Base-by-base conservation (phyloP, 2,113 vertebrate genomes). In the Neodon shergylaensis region DNA sequence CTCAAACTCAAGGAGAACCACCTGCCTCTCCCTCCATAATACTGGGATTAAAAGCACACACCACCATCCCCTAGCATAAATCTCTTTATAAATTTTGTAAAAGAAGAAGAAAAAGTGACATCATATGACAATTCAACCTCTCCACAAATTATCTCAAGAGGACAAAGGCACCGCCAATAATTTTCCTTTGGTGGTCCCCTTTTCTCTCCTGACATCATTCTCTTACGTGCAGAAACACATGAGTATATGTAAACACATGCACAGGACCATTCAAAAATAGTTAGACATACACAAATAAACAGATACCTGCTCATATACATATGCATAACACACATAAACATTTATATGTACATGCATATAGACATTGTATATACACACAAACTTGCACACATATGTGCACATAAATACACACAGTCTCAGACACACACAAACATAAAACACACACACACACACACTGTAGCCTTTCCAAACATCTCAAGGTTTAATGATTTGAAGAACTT, bases 401-500 rank as follows among this genome's bases (percentile, higher is more conserved):
- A 58, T 14, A 19, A 19, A 58, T 21, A 54, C 1, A 28, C 63
- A 65, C 26, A 66, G 54, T 58, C 54, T 58, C 26, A 65, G 24
- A 28, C 1, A 31, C 1, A 66, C 10, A 65, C 11, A 66, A 13
- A 68, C 66, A 68, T 12, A 68, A 5, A 33, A 52, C 52, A 52
- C 13, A 52, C 52, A 52, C 52, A 52, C 14, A 16, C 52, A 52
- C 52, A 52, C 68, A 70, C 5, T 8, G 16, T 70, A 70, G 68
- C 33, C 36, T n/a, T 70, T 70, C 6, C 36, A 36, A 99, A 98
- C 96, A 98, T 19, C 33, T 70, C 13, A 99, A 90, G 98, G 98
- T 98, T 98, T 95, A 98, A 49, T 39, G 11, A 61, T 58, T 82
- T 82, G 49, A 91, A 98, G 90, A 98, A 98, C 91, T 99, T 98